Base-by-base conservation (phyloP, 2,113 vertebrate genomes). In the Nicator chloris region DNA sequence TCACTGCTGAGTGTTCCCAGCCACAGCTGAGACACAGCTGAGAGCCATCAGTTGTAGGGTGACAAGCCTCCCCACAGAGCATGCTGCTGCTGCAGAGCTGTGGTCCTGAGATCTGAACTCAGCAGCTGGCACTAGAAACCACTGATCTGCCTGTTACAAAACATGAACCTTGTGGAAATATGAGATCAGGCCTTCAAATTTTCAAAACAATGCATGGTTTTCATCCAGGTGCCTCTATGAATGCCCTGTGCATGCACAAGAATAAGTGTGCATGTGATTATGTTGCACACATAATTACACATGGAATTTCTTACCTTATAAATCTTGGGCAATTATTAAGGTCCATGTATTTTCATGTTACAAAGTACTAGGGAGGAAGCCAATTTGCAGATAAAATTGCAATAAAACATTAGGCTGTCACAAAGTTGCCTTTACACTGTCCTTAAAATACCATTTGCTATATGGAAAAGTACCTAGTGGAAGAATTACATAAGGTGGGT, bases 401-500 rank as follows among this genome's bases (percentile, higher is more conserved):
- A 77, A 9, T 61, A 42, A 85, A 86, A 63, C 27, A 37, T 77
- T 72, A 71, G 57, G 56, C 27, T 92, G 39, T 77, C 72, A 84
- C 53, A 61, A 68, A 92, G 68, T 57, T 90, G 69, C 56, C 68
- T 90, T 96, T 83, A 72, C 14, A 68, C 45, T 45, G 28, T 91
- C 69, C 37, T 83, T 92, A 79, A 95, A 90, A 73, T 70, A 50
- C 27, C 27, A 28, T 80, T 91, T 94, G 39, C 68, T 73, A 18
- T 44, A 23, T 71, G 82, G 75, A 95, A 86, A 80, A 94, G 40
- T 77, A 72, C 21, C 71, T 92, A 88, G 87, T 87, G 75, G 91
- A 95, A 83, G 82, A 75, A 77, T 86, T 90, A 13, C 31, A 3
- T 54, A 77, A 96, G 95, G 95, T 96, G 96, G 94, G 96, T 97